Conservation (phyloP, 2,113 vertebrate species). For the Rhea pennata region DNA sequence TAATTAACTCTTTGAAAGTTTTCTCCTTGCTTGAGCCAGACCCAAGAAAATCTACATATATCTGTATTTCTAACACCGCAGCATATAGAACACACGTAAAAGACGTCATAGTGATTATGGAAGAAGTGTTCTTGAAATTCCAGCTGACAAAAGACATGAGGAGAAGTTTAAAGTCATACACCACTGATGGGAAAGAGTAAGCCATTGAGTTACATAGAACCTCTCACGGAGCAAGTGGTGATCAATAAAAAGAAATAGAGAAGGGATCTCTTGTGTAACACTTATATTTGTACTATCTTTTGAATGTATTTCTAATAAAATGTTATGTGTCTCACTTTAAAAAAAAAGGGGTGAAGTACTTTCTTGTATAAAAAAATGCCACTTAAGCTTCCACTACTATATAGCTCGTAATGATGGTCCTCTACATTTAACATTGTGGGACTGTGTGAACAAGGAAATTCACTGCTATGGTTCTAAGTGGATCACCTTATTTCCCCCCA, state of each 20-base stretch:
- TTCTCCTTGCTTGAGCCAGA: neutral
- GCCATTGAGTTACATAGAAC: neutral
- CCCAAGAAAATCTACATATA: neutral
- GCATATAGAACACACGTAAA: neutral
- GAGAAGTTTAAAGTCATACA: neutral
- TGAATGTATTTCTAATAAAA: neutral
- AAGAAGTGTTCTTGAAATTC: neutral
- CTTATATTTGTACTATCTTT: neutral
- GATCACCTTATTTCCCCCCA: neutral
- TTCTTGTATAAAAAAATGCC: neutral
- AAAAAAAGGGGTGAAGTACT: neutral
- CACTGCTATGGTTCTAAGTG: neutral
- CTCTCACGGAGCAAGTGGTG: neutral
- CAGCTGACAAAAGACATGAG: neutral
- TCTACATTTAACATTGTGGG: neutral
- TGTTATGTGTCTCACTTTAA: rapidly evolving
- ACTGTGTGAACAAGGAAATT: neutral
- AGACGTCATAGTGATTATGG: neutral
- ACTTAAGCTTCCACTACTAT: neutral
- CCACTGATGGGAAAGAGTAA: neutral
- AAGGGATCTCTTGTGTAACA: rapidly evolving
- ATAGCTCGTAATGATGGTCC: neutral
- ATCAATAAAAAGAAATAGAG: neutral
- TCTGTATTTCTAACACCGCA: neutral
- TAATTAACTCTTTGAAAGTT: neutral